Conservation (phyloP, 2,113 vertebrate species). For the Actinemys pallida region DNA sequence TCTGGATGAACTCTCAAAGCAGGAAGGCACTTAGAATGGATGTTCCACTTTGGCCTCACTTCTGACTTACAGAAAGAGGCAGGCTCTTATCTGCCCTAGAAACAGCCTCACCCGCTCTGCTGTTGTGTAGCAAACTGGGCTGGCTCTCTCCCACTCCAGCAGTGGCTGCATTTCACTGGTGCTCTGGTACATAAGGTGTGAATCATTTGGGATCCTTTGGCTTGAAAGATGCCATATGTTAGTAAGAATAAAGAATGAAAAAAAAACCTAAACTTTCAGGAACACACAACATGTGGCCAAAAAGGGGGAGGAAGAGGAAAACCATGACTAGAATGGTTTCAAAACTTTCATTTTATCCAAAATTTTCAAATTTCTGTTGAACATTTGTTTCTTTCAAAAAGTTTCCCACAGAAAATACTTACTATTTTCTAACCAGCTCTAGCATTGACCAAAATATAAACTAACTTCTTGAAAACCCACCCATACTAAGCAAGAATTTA, state of each 20-base stretch:
- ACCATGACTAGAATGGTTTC: neutral
- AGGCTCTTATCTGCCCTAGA: neutral
- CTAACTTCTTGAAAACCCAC: neutral
- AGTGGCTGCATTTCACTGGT: neutral
- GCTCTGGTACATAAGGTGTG: neutral
- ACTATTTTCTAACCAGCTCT: neutral
- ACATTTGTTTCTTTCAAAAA: neutral
- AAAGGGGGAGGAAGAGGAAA: neutral
- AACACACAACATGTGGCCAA: neutral
- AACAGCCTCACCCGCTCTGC: neutral
- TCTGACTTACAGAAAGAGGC: conserved; percentile 28
- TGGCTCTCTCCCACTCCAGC: neutral
- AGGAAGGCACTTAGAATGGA: conserved; percentile 7
- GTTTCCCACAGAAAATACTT: neutral
- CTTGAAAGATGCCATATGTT: neutral
- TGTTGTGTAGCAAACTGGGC: neutral
- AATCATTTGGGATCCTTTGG: neutral
- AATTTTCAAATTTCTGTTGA: neutral
- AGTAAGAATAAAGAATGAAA: neutral
- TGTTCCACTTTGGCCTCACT: conserved; percentile 30
- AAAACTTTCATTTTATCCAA: neutral
- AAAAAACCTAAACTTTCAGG: neutral
- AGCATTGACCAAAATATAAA: neutral
- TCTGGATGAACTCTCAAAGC: conserved; percentile 5
- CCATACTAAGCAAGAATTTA: neutral